Base-by-base conservation (phyloP, 2,888 invertebrate species). In the Caenorhabditis sp. region DNA sequence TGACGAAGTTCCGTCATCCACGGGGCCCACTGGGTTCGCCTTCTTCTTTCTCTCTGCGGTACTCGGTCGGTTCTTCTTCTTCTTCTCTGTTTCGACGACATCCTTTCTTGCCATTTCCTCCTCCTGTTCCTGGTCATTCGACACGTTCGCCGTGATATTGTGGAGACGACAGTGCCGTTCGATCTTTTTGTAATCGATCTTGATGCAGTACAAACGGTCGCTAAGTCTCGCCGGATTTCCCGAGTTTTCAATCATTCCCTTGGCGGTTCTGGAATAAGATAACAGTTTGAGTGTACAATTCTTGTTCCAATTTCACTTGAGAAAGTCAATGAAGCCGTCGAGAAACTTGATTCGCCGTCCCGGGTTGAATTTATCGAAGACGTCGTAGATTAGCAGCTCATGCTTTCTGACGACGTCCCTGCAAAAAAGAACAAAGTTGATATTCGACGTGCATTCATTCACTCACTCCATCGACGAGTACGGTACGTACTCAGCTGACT, bases 351-450 rank as follows among this genome's bases (percentile, higher is more conserved):
- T 27, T 1, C 46, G 46, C 2, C 46, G 46, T 27, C 46, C 46
- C 2, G 46, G 46, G 11, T 48, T 48, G 46, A 9, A 48, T 20
- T 48, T 48, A 20, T 48, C 46, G 27, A 48, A 48, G n/a, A 48
- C 46, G 11, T 48, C 46, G n/a, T 20, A 1, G 5, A 48, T 48
- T 15, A 27, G n/a, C 46, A 48, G 5, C 1, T 27, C 46, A 7
- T 48, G 46, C n/a, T 3, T 1, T n/a, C 27, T 27, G 26, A 5
- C 2, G 3, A 3, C n/a, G 1, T 48, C 46, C 2, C 46, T 48
- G 24, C n/a, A n/a, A n/a, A n/a, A n/a, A n/a, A n/a, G n/a, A 45
- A 45, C 45, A 22, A 24, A 24, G 24, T 24, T 7, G 45, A 24
- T 13, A 45, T 15, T 27, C 7, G 22, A 24, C 2, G 22, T 24